Evolutionary conservation across 2,888 invertebrate genomes (phyloP), one percentile per base, ranked within the genome.

Genomic region (Dorcus hopei): DNA sequence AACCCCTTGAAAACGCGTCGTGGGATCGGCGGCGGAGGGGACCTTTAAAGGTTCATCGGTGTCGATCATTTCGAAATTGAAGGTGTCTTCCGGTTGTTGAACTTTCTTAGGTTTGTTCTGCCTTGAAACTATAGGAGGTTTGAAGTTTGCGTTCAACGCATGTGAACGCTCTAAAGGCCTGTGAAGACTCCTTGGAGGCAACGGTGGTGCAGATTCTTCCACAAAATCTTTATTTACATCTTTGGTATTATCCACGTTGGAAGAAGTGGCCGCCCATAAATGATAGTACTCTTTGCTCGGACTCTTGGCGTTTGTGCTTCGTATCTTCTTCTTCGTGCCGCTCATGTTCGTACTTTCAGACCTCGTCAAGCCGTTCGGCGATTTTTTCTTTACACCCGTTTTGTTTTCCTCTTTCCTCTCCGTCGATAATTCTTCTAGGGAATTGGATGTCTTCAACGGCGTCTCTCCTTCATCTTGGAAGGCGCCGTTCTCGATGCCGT

Each of bases 61-160:
- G 70, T 93, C 93, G 61, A 93, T 88, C 58, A 93, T 84, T 76
- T 93, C 93, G 74, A 92, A 93, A 65, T 87, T 88, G 73, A 93
- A 93, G 49, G 89, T 87, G 74, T 92, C 92, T 74, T 91, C 90
- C 14, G 84, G 84, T 61, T 83, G 80, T 43, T 86, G 86, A 62
- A 83, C 82, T 47, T 54, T 55, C 55, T 86, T 87, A 62, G 87
- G 86, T 77, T 89, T 88, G 69, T 87, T 82, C 70, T 87, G 85
- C 59, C 87, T 79, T 47, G 85, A 84, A 67, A 90, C 84, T 73
- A 86, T 84, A 2, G 91, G 90, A 19, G 90, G 90, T 52, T 69
- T 68, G 56, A 68, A 68, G 38, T 67, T 65, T 33, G 57, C 72
- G 50, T 69, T 70, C 33, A 78, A 61, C 59, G 73, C 78, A 62